Percentiles rank a stretch among this genome's conserved stretches.
These are phyloP conservation scores for Drosophila fulvimacula DNA, from an alignment of 2,888 invertebrate genomes.

Conservation along the genomic window DNA sequence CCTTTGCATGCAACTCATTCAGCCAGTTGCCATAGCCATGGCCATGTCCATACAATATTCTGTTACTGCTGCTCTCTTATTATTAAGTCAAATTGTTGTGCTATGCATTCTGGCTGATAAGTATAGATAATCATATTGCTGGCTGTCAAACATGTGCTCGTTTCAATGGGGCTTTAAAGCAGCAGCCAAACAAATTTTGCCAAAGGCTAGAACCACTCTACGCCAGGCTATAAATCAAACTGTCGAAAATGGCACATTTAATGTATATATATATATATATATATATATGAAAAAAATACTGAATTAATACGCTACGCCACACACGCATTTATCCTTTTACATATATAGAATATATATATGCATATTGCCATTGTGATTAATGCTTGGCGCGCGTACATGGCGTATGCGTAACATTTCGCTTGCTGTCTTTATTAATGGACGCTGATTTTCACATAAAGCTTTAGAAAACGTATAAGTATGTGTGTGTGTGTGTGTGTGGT, in stretches of 20 bases:
- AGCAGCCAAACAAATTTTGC: slow-evolving; percentile 2
- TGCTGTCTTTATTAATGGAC: slow-evolving; percentile 72
- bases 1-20: slow-evolving; percentile 57
- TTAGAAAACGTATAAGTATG: slow-evolving; percentile 32
- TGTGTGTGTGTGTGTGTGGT: not conserved
- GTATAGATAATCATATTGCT: slow-evolving; percentile 18
- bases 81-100: slow-evolving; percentile 32
- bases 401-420: slow-evolving; percentile 61
- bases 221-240: slow-evolving; percentile 62
- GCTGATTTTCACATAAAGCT: slow-evolving; percentile 69
- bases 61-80: slow-evolving; percentile 12
- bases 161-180: slow-evolving; percentile 26
- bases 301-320: slow-evolving; percentile 63
- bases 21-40: slow-evolving; percentile 7
- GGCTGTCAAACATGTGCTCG: not conserved
- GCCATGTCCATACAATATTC: slow-evolving; percentile 9
- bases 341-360: slow-evolving; percentile 17
- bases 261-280: slow-evolving; percentile 57
- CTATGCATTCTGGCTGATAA: slow-evolving; percentile 16
- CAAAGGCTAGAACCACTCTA: slow-evolving; percentile 27
- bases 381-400: slow-evolving; percentile 47
- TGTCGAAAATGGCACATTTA: slow-evolving; percentile 64
- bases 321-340: slow-evolving; percentile 24
- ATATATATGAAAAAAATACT: slow-evolving; percentile 65
- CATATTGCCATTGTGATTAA: slow-evolving; percentile 65